A percentile compares a stretch with the other conserved stretches of the same genome.
Evolutionary conservation across 2,888 invertebrate genomes (phyloP).

Genomic region (Balanococcus diminutus): DNA sequence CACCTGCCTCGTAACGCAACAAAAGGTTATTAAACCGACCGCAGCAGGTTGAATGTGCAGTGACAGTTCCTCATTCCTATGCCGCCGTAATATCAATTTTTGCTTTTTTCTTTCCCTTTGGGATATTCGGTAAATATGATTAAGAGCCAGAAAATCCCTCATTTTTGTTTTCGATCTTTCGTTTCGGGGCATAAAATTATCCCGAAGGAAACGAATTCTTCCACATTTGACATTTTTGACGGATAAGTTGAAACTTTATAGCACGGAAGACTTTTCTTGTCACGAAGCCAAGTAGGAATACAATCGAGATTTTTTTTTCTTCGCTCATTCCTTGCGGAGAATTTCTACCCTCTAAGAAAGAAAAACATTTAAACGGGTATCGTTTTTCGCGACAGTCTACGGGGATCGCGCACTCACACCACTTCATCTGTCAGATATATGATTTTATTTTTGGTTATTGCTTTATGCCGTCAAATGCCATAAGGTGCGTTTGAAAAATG

Average conservation of each 20-base stretch:
- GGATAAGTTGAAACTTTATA: not conserved
- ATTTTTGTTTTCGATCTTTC: not conserved
- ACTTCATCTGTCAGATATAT: not conserved
- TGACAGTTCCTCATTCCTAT: too few species aligned
- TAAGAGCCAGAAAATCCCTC: not conserved
- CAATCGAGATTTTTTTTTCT: not conserved
- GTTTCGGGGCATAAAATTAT: not conserved
- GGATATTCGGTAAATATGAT: not conserved
- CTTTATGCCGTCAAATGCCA: not conserved
- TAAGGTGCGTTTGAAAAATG: not conserved
- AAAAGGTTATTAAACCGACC: not conserved
- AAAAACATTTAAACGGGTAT: not conserved
- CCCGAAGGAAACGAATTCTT: not conserved
- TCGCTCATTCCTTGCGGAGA: too few species aligned
- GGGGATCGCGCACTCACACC: not conserved
- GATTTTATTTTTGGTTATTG: not conserved
- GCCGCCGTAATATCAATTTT: too few species aligned
- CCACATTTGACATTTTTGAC: not conserved
- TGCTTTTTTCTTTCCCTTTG: not conserved
- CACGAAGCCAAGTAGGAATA: not conserved
- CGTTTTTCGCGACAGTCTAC: not conserved
- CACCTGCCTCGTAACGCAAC: too few species aligned
- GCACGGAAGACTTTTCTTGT: not conserved
- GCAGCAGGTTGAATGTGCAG: too few species aligned
- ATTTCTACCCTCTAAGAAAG: not conserved